phyloP scores from a whole-genome alignment of 2,888 invertebrate species.

The Euplagia quadripunctaria region DNA sequence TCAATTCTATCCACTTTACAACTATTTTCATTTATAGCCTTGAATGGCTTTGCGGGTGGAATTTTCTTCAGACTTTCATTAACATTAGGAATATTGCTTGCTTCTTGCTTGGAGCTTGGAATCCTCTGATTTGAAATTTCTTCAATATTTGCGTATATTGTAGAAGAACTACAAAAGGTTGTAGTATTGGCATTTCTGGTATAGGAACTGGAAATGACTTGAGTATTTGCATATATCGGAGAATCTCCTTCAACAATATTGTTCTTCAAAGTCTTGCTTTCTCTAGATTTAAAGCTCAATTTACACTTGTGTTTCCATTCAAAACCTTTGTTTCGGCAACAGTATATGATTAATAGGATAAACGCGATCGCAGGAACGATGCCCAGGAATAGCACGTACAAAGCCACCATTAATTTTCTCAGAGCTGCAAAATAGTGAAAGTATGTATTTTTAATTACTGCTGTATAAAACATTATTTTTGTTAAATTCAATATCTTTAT shows the following conservation, averaged over 20 bases:
- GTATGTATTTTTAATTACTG: background rate
- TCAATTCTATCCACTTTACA: background rate
- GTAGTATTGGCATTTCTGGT: background rate
- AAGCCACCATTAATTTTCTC: constrained; percentile 91
- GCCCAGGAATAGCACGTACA: constrained; percentile 95
- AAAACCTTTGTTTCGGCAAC: constrained; percentile 64
- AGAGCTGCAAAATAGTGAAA: constrained; percentile 85
- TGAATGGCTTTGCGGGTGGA: background rate
- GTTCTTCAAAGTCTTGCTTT: background rate
- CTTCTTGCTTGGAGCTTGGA: too few species aligned
- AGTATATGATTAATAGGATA: constrained; percentile 90
- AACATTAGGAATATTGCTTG: background rate
- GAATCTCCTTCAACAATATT: background rate
- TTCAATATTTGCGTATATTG: constrained; percentile 8
- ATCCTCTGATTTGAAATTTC: background rate
- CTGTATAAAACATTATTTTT: background rate
- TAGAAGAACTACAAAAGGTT: background rate
- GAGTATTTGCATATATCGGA: background rate
- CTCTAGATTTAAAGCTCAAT: background rate
- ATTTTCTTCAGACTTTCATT: background rate
- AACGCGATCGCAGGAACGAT: constrained; percentile 92
- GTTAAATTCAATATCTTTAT: too few species aligned
- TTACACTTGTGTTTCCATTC: background rate
- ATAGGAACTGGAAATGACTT: background rate
- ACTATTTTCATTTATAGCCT: background rate